phyloP scores from a whole-genome alignment of 2,797 vertebrate species.

The Enteromius thamalakanensis region DNA sequence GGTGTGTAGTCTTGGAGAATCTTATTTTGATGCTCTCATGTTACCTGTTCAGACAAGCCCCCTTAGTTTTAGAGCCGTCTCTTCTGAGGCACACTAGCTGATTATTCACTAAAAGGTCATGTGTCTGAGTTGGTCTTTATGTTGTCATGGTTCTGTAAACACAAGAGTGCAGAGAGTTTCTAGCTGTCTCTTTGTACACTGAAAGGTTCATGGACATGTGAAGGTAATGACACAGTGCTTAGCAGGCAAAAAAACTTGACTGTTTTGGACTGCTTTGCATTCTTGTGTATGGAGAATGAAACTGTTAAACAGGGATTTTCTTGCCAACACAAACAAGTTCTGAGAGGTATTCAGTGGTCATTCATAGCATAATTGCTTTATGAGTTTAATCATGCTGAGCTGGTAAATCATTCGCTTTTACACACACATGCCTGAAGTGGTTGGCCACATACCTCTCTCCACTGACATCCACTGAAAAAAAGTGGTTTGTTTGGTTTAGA shows the following conservation, averaged over 20 bases:
- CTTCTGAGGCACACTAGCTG: constrained; percentile 13
- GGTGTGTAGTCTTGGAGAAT: constrained; percentile 66
- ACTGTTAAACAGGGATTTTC: neutral
- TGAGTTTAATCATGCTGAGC: constrained; percentile 57
- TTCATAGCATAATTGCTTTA: constrained; percentile 49
- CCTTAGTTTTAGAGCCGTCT: constrained; percentile 25
- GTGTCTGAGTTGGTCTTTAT: constrained; percentile 30
- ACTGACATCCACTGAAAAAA: constrained; percentile 18
- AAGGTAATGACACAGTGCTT: neutral
- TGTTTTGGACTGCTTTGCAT: neutral
- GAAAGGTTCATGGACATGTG: neutral
- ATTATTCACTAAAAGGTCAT: constrained; percentile 34
- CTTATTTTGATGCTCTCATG: constrained; percentile 28
- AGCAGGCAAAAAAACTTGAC: neutral
- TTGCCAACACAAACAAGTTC: constrained; percentile 4
- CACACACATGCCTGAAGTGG: neutral
- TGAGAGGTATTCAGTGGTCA: constrained; percentile 10
- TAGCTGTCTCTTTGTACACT: constrained; percentile 52
- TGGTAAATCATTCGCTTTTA: constrained; percentile 39
- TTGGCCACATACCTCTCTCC: neutral
- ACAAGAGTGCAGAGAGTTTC: constrained; percentile 58
- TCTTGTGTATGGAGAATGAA: neutral
- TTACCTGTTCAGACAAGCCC: constrained; percentile 67
- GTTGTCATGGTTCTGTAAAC: constrained; percentile 47
- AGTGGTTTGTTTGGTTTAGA: constrained; percentile 28